Conservation (phyloP, 1,140 invertebrate genomes). For the Marisa cornuarietis region DNA sequence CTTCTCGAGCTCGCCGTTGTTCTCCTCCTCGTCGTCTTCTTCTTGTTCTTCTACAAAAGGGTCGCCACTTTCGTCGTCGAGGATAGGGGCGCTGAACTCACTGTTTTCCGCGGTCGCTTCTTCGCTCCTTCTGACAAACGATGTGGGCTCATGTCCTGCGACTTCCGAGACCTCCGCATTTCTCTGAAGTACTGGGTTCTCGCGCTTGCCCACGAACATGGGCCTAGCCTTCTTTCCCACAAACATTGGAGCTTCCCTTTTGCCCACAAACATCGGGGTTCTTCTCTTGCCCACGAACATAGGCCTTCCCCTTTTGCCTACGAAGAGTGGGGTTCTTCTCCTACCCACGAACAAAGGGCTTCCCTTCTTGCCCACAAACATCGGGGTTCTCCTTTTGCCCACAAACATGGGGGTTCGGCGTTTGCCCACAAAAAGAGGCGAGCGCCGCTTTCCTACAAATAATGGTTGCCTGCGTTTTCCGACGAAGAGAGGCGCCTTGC, state of each 20-base stretch:
- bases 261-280: slow-evolving; percentile 13
- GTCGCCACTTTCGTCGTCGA: too few species aligned
- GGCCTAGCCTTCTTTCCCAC: slow-evolving; percentile 20
- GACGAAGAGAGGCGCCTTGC: neutral
- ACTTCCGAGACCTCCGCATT: too few species aligned
- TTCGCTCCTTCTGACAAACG: too few species aligned
- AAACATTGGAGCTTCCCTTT: slow-evolving; percentile 10
- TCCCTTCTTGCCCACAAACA: slow-evolving; percentile 24
- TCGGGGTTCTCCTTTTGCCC: slow-evolving; percentile 14
- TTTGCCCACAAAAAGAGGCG: slow-evolving; percentile 16
- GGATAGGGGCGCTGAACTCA: too few species aligned
- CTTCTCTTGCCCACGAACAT: slow-evolving; percentile 13
- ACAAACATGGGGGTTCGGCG: slow-evolving; percentile 17
- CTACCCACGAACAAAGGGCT: slow-evolving; percentile 4
- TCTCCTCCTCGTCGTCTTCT: too few species aligned
- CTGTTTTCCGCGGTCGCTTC: too few species aligned
- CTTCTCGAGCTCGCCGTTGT: too few species aligned
- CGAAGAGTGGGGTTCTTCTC: slow-evolving; percentile 3
- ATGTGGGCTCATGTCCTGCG: too few species aligned
- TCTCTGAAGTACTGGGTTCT: too few species aligned
- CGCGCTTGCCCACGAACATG: slow-evolving; percentile 21
- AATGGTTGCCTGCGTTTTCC: neutral
- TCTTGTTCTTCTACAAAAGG: too few species aligned
- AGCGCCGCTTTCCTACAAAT: slow-evolving; percentile 12
- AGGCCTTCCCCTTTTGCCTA: slow-evolving; percentile 10